These are phyloP conservation scores for Euglossa dilemma DNA, from an alignment of 1,140 invertebrate species.

Conservation along the genomic window DNA sequence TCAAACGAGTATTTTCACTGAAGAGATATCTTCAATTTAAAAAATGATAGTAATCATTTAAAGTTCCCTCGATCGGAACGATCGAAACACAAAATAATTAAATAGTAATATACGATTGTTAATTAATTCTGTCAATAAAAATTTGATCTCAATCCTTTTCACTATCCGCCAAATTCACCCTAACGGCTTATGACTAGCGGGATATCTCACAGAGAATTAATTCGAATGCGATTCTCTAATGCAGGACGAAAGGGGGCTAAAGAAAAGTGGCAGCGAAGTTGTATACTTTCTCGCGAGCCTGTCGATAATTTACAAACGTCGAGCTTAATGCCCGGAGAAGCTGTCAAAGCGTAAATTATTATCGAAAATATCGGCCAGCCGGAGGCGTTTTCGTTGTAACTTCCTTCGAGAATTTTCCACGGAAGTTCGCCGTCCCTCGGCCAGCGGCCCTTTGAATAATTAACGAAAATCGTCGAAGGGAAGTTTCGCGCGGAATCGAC, in stretches of 20 bases:
- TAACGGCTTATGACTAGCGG: neutral
- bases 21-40: too few species aligned
- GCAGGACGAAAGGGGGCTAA: neutral
- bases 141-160: too few species aligned
- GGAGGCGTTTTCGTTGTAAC: neutral
- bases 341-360: conserved; percentile 43
- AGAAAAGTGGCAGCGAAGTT: conserved; percentile 21
- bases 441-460: conserved; percentile 32
- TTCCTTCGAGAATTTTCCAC: conserved; percentile 11
- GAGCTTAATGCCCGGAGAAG: conserved; percentile 16
- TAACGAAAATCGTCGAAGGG: conserved; percentile 26
- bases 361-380: conserved; percentile 21
- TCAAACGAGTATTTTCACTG: too few species aligned
- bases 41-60: too few species aligned
- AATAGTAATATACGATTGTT: too few species aligned
- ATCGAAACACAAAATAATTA: too few species aligned
- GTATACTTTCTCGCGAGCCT: neutral
- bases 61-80: too few species aligned
- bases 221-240: neutral
- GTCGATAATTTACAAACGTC: conserved; percentile 42
- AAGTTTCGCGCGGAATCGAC: conserved; percentile 21
- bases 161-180: too few species aligned
- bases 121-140: too few species aligned
- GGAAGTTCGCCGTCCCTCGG: neutral
- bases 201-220: conserved; percentile 1